phyloP scores from a whole-genome alignment of 1,140 invertebrate species.

The Muscidifurax raptorellus region DNA sequence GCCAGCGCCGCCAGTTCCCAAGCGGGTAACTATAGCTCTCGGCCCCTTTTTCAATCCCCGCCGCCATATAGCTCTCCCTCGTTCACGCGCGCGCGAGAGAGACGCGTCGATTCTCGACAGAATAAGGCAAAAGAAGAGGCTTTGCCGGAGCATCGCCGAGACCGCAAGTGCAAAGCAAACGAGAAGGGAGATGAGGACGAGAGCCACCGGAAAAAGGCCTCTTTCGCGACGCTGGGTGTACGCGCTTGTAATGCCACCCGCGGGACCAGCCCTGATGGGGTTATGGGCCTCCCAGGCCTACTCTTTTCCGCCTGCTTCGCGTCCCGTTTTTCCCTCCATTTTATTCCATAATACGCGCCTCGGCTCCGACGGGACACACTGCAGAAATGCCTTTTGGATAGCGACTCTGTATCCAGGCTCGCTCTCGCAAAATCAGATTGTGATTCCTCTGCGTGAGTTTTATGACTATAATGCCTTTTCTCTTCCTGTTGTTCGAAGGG shows the following conservation, averaged over 20 bases:
- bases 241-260: slow-evolving; percentile 69
- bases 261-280: slow-evolving; percentile 73
- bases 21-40: slow-evolving; percentile 61
- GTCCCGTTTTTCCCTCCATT: slow-evolving; percentile 72
- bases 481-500: background rate
- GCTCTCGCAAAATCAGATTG: slow-evolving; percentile 65
- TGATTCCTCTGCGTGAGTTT: slow-evolving; percentile 66
- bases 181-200: background rate
- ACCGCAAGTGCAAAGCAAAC: background rate
- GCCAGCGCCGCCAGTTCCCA: slow-evolving; percentile 58
- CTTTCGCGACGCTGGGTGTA: slow-evolving; percentile 23
- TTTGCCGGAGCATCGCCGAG: slow-evolving; percentile 26
- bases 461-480: slow-evolving; percentile 43
- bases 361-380: slow-evolving; percentile 60
- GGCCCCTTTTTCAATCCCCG: slow-evolving; percentile 54
- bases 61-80: slow-evolving; percentile 10
- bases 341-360: slow-evolving; percentile 72
- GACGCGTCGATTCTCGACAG: slow-evolving; percentile 40
- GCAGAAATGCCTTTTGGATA: slow-evolving; percentile 69
- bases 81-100: slow-evolving; percentile 5
- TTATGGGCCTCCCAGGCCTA: slow-evolving; percentile 75
- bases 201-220: background rate
- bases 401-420: slow-evolving; percentile 52
- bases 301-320: slow-evolving; percentile 71
- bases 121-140: slow-evolving; percentile 38